A percentile compares a stretch with the other conserved stretches of the same genome.
Evolutionary conservation across 2,113 vertebrate species (phyloP).

Genomic region (Dasyprocta punctata): DNA sequence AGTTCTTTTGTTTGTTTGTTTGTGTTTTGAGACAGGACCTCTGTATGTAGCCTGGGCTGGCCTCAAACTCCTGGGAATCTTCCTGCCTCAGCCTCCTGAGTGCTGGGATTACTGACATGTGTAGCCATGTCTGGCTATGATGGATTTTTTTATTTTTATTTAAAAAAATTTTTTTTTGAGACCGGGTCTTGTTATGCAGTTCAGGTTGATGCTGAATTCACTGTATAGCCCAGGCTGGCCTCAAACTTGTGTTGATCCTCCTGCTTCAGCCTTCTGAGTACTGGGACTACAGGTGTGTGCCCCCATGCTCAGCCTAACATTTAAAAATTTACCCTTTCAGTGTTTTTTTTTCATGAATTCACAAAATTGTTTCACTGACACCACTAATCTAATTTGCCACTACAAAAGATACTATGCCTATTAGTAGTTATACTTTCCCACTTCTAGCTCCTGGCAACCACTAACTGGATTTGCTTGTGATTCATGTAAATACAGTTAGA

Average conservation of each 20-base stretch:
- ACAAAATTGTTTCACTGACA: background rate
- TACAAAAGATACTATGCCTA: background rate
- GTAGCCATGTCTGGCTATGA: no score
- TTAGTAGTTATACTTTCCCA: background rate
- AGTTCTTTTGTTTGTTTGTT: background rate
- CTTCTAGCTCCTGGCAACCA: background rate
- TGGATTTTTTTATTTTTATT: no score
- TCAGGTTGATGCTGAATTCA: background rate
- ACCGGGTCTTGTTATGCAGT: background rate
- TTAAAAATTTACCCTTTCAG: background rate
- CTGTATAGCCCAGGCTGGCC: background rate
- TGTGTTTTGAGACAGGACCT: background rate
- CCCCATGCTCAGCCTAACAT: background rate
- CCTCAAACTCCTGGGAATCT: background rate
- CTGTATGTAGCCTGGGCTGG: background rate
- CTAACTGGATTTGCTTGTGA: background rate
- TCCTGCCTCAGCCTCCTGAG: background rate
- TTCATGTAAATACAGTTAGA: background rate
- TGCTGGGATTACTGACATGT: background rate
- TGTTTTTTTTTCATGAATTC: background rate
- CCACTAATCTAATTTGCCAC: background rate
- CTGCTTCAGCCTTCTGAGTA: background rate
- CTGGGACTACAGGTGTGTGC: background rate
- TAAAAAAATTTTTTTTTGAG: background rate
- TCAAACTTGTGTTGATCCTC: background rate